phyloP scores from a whole-genome alignment of 2,113 vertebrate species.

The Lates calcarifer region DNA sequence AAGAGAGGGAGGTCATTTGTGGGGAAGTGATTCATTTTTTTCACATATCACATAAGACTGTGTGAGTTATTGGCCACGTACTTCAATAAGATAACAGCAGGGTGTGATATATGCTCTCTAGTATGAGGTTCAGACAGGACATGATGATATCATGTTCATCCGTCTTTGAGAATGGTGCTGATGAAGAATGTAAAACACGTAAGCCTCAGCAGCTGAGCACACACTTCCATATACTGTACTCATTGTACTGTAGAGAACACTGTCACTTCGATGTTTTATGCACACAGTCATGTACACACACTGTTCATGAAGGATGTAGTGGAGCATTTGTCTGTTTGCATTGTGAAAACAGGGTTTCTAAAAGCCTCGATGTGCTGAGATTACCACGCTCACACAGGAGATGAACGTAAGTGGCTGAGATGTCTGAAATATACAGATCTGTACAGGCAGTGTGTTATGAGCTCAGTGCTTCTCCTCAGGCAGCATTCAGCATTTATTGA shows the following conservation, averaged over 20 bases:
- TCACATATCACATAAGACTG: not conserved
- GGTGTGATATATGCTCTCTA: not conserved
- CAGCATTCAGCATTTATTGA: slow-evolving; percentile 17
- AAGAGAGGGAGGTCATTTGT: not conserved
- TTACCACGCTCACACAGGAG: not conserved
- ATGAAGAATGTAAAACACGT: slow-evolving; percentile 36
- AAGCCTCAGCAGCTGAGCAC: slow-evolving; percentile 52
- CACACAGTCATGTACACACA: not conserved
- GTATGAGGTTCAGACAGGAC: not conserved
- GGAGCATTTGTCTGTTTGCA: not conserved
- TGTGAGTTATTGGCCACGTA: not conserved
- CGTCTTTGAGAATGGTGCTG: not conserved
- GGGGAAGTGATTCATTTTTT: not conserved
- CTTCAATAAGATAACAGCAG: slow-evolving; percentile 1
- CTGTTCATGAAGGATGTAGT: not conserved
- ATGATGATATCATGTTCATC: slow-evolving; percentile 24
- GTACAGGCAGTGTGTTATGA: not conserved
- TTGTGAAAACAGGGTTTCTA: not conserved
- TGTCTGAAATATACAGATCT: slow-evolving; percentile 10
- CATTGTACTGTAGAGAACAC: not conserved
- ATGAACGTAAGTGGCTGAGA: not conserved
- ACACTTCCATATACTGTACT: not conserved
- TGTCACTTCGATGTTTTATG: not conserved
- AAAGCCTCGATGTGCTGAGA: not conserved
- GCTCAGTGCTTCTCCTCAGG: not conserved